Evolutionary conservation across 2,888 invertebrate species (phyloP).

Genomic region (Petrolisthes cinctipes): DNA sequence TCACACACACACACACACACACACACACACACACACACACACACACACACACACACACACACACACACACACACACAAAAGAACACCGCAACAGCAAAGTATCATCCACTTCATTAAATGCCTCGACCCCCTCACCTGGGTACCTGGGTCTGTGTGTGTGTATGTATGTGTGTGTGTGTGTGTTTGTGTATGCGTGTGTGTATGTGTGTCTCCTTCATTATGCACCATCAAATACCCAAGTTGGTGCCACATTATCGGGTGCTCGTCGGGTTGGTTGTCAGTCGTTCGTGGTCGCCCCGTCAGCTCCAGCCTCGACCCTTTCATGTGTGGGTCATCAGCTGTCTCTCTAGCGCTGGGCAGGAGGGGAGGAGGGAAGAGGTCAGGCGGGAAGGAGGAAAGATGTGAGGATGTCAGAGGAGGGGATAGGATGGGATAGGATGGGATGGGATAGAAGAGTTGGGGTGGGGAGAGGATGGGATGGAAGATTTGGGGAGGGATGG

Average conservation of each 20-base stretch:
- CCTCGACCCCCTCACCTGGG: neutral
- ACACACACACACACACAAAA: neutral
- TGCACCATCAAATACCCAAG: neutral
- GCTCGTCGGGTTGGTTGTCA: neutral
- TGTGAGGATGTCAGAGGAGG: neutral
- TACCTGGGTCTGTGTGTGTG: neutral
- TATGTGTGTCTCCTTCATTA: neutral
- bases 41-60: conserved; percentile 15
- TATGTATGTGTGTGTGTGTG: neutral
- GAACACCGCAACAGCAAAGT: neutral
- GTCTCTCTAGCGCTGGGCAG: neutral
- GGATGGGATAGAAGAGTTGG: neutral
- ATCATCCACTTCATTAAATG: neutral
- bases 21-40: conserved; percentile 28
- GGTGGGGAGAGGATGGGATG: neutral
- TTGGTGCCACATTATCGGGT: neutral
- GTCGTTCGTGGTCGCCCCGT: neutral
- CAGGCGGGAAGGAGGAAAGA: neutral
- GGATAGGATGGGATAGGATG: neutral
- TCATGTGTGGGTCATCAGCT: neutral
- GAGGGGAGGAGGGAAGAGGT: neutral
- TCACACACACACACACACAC: conserved; percentile 31
- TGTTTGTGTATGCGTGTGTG: neutral
- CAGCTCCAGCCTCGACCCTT: neutral
- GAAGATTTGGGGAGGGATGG: neutral